phyloP scores from a whole-genome alignment of 2,113 vertebrate genomes.

The Vimba vimba region DNA sequence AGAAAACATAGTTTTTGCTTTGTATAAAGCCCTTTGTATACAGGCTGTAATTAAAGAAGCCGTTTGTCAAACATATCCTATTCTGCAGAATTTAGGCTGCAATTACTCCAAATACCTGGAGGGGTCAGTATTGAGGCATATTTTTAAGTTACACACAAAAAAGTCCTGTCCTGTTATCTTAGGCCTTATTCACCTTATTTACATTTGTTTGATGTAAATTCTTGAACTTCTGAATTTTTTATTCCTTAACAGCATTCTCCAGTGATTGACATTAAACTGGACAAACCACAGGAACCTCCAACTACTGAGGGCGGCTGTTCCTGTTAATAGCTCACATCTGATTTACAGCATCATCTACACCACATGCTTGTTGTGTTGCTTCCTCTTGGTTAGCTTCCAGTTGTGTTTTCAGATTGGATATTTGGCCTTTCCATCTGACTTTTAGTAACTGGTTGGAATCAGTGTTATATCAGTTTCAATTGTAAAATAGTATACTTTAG shows the following conservation, averaged over 20 bases:
- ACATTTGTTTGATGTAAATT: background rate
- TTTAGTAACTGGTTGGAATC: conserved; percentile 65
- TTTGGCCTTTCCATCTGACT: conserved; percentile 70
- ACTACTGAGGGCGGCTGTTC: conserved; percentile 87
- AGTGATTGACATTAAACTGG: conserved; percentile 95
- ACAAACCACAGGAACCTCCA: conserved; percentile 87
- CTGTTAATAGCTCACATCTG: conserved; percentile 80
- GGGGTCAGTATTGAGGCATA: conserved; percentile 36
- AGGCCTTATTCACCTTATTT: background rate
- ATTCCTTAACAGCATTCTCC: conserved; percentile 76
- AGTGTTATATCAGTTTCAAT: conserved; percentile 81
- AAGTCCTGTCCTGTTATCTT: background rate
- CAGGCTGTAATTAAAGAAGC: background rate
- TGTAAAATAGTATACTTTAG: conserved; percentile 87
- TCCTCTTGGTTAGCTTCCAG: conserved; percentile 86
- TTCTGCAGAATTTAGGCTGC: conserved; percentile 1
- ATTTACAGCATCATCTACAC: conserved; percentile 66
- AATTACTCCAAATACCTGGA: conserved; percentile 3
- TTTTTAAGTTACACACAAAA: background rate
- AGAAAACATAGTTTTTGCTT: no score
- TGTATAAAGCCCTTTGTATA: conserved; percentile 5
- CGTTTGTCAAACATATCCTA: background rate
- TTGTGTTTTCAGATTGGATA: conserved; percentile 79
- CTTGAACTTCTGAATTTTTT: background rate
- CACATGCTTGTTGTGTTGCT: conserved; percentile 87